phyloP scores from a whole-genome alignment of 2,888 invertebrate species.

The Tinea trinotella region DNA sequence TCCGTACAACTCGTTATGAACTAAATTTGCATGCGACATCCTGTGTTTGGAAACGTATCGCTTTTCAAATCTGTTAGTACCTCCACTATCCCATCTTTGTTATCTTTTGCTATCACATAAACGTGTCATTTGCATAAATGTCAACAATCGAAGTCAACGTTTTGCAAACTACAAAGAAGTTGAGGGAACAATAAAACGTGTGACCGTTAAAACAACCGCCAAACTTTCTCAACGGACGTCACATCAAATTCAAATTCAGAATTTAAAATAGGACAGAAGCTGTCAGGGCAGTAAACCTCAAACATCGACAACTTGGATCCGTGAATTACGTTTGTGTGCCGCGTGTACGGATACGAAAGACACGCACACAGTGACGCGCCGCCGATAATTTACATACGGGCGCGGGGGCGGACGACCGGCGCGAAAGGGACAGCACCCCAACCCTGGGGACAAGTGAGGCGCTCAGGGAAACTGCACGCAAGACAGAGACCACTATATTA shows the following conservation, averaged over 20 bases:
- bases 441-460: conserved; percentile 38
- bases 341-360: conserved; percentile 35
- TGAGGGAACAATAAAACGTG: not conserved
- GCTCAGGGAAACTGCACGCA: conserved; percentile 38
- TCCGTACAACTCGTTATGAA: conserved; percentile 28
- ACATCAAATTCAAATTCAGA: conserved; percentile 43
- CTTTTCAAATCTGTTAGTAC: conserved; percentile 7
- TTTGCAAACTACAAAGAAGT: not conserved
- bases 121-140: conserved; percentile 12
- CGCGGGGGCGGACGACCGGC: conserved; percentile 36
- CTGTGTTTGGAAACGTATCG: conserved; percentile 31
- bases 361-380: conserved; percentile 52
- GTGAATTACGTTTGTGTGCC: conserved; percentile 33
- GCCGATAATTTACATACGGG: conserved; percentile 72
- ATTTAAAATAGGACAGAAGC: conserved; percentile 67
- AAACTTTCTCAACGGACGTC: conserved; percentile 32
- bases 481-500: conserved; percentile 64
- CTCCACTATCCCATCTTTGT: conserved; percentile 8
- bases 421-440: conserved; percentile 36
- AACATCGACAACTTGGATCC: conserved; percentile 31
- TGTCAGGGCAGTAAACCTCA: conserved; percentile 68
- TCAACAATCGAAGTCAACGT: not conserved
- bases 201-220: conserved; percentile 1
- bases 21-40: conserved; percentile 28
- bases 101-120: conserved; percentile 11